A percentile compares a stretch with the other conserved stretches of the same genome.
Evolutionary conservation across 1,140 invertebrate species (phyloP).

Genomic region (Brachionus plicatilis): DNA sequence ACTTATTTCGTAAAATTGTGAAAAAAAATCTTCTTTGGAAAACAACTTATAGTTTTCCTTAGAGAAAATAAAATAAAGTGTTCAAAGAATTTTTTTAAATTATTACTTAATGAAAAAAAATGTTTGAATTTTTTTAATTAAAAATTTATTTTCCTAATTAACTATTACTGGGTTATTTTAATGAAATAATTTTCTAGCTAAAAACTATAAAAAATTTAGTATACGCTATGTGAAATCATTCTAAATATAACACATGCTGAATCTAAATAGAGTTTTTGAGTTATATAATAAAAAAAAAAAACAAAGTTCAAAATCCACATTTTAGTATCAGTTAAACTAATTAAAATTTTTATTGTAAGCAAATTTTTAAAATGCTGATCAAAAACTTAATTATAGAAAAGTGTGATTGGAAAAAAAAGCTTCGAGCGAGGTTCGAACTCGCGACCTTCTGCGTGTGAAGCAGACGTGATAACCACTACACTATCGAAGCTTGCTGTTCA

Average conservation of each 20-base stretch:
- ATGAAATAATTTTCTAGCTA: too few species aligned
- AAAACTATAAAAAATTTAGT: background rate
- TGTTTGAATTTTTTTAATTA: background rate
- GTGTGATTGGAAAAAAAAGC: background rate
- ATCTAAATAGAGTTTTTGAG: background rate
- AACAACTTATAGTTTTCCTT: too few species aligned
- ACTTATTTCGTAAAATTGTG: too few species aligned
- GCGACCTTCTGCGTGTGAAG: slow-evolving; percentile 54
- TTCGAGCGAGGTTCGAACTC: slow-evolving; percentile 48
- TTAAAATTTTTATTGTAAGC: background rate
- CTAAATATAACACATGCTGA: background rate
- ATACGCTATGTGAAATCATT: background rate
- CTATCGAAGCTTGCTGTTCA: background rate
- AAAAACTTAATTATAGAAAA: too few species aligned
- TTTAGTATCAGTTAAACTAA: background rate
- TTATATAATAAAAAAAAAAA: background rate
- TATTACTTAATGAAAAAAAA: background rate
- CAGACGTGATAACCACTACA: slow-evolving; percentile 45
- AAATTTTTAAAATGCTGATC: background rate
- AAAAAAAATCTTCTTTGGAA: too few species aligned
- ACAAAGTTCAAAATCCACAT: background rate
- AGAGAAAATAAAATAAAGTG: too few species aligned
- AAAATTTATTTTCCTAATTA: too few species aligned
- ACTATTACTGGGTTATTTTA: too few species aligned
- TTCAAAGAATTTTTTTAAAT: too few species aligned